Base-by-base conservation (phyloP, 53 echinoderm and acorn worm species). In the Temnopleurus reevesii region DNA sequence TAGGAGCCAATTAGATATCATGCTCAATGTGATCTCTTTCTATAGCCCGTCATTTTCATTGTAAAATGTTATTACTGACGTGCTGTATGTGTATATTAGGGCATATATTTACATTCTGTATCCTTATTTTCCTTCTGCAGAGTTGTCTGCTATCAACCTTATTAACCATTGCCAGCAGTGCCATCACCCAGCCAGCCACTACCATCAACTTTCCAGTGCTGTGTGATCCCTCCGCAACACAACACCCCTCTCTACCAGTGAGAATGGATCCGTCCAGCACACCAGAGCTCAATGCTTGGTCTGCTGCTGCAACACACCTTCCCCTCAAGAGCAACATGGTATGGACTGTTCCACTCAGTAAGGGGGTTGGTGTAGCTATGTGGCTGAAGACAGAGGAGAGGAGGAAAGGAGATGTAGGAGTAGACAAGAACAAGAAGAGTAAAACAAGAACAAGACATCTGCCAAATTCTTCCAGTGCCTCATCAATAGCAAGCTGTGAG, bases 351-450 rank as follows among this genome's bases (percentile, higher is more conserved):
- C 71, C 91, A 29, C 45, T 90, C 36, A 77, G 57, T 26, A 95
- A 94, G 89, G 95, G 95, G 49, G 93, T 97, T 61, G 90, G 92
- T 26, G 8, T 96, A 31, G 90, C 96, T 2, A 36, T 94, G 66
- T 99, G 96, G 99, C 38, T 94, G 90, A 94, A 86, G 83, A 80
- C 93, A 24, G 99, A 99, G 41, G 96, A 95, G 83, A 89, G 90
- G 93, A 60, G 90, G 43, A 92, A 79, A 89, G 84, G 47, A 5
- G 29, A 53, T 59, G 2, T 21, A 8, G 24, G 47, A 27, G 49
- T 61, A 19, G 92, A 90, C 49, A 92, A 92, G 71, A 81, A 57
- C 55, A 92, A 80, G 53, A 87, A 49, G 29, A 59, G 0, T 46
- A 87, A 55, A 35, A 81, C 44, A 53, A 59, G 60, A 55, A 90